Evolutionary conservation across 2,888 invertebrate species (phyloP), one percentile per base, ranked within the genome.

Genomic region (Coleophora flavipennella): DNA sequence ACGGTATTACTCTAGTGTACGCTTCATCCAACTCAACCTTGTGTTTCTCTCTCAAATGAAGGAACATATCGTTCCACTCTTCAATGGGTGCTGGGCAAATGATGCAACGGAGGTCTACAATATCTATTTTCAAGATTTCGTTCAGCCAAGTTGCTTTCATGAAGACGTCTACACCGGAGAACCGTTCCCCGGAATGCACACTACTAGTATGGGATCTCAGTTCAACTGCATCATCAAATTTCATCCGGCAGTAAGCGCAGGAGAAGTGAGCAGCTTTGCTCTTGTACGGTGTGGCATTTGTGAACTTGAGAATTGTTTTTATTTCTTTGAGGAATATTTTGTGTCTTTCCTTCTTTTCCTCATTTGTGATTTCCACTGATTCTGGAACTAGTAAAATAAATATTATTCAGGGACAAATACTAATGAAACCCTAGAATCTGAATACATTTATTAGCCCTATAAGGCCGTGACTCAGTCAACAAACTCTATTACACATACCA

Each of bases 221-320:
- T 0, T 65, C 65, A 0, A 62, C 58, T 0, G 69, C 49, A 3
- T 67, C 55, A 0, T 67, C 60, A 41, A 67, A 75, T 0, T 56
- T 53, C 0, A 62, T 53, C 7, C 52, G 44, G 40, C 81, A 81
- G 36, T 69, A 78, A 0, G 66, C 61, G 44, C 81, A 81, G 42
- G 52, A 57, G 29, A 57, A 68, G 0, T 51, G 46, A 0, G 58
- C 46, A 0, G 53, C 43, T 29, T 58, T 67, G 0, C 61, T 56
- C 31, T 68, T 74, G 51, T 64, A 79, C 0, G 78, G 77, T 0
- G 69, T 62, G 0, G 63, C 72, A 38, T 76, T 79, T 0, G 77
- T 71, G 45, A 62, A 65, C 0, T 49, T 54, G 0, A 79, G 48
- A 0, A 79, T 51, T 0, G 43, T 53, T 42, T 63, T 63, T 0